Base-by-base conservation (phyloP, 2,113 vertebrate genomes). In the Grammomys dolichurus region DNA sequence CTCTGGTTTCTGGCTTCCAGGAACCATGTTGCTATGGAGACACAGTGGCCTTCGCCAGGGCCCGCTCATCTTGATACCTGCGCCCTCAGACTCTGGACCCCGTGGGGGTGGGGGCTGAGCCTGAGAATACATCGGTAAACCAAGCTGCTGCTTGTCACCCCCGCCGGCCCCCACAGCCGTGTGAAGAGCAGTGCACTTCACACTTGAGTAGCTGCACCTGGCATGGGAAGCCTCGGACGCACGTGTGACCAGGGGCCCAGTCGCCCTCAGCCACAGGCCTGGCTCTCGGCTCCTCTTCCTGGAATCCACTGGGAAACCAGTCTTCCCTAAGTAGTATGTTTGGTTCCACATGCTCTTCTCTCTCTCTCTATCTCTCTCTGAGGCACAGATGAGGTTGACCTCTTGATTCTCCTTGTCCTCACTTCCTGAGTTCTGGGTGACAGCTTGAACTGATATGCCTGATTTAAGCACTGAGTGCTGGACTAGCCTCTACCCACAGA, bases 61-160 rank as follows among this genome's bases (percentile, higher is more conserved):
- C 9, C 46, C 0, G 43, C 16, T 36, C 72, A 24, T 60, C 73
- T 73, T 40, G 40, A 24, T 33, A 22, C 20, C 56, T 0, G 7
- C 7, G 10, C 24, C 31, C 46, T 65, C 11, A 6, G 65, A 51
- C 11, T 1, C 8, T 12, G 1, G 54, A 56, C 51, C 10, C 36
- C 22, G 8, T 11, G 28, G 19, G 4, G 19, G 4, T 17, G 2
- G 33, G 20, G 14, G 33, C 48, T 3, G 65, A 87, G 48, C 43
- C 43, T 28, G 26, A 4, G 22, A 80, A 19, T 10, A n/a, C 33
- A 43, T 16, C 24, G 16, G 40, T 7, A 14, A 17, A n/a, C 69
- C 54, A 0, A 2, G 56, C n/a, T 19, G 6, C 2, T 0, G 9
- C 46, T n/a, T n/a, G 1, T 40, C 12, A 9, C 20, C 11, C 48